A percentile compares a stretch with the other conserved stretches of the same genome.
phyloP scores from a whole-genome alignment of 2,888 invertebrate genomes.

The Sipha maydis region DNA sequence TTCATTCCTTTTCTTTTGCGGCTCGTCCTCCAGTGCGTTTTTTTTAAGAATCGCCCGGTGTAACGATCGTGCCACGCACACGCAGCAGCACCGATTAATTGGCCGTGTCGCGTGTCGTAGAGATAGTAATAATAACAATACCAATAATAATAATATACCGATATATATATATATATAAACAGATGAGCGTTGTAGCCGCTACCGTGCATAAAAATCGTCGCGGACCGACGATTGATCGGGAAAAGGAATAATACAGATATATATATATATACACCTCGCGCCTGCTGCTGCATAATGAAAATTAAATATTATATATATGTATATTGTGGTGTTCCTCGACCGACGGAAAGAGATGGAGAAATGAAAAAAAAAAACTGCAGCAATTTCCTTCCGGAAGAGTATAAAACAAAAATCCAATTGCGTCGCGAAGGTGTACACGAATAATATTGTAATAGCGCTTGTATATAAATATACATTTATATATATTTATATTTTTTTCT shows the following conservation, averaged over 20 bases:
- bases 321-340: background rate
- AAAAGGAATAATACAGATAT: background rate
- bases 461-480: no score
- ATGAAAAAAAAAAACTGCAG: background rate
- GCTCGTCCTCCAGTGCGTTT: background rate
- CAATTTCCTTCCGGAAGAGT: slow-evolving; percentile 22
- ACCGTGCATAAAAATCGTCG: background rate
- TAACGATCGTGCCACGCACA: background rate
- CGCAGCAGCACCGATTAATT: background rate
- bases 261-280: background rate
- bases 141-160: no score
- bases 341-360: background rate
- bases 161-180: background rate
- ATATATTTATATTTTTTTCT: no score
- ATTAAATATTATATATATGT: background rate
- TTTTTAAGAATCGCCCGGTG: background rate
- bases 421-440: background rate
- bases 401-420: background rate
- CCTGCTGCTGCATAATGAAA: background rate
- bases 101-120: slow-evolving; percentile 45
- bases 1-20: background rate
- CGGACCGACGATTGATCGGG: background rate
- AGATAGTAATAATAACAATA: background rate
- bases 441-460: background rate
- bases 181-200: no score